phyloP scores from a whole-genome alignment of 1,140 invertebrate species.

The Caenorhabditis brenneri region DNA sequence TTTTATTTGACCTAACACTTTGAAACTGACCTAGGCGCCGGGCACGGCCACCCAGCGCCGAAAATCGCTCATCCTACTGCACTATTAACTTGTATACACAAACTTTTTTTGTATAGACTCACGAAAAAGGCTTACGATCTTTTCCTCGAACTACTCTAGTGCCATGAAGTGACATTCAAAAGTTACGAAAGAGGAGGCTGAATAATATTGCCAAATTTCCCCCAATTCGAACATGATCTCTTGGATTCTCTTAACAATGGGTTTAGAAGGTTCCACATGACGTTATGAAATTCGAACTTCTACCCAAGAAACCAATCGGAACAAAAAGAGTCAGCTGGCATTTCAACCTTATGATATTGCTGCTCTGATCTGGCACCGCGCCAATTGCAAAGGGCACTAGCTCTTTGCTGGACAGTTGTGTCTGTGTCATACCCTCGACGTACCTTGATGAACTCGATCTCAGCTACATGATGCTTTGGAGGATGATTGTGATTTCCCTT shows the following conservation, averaged over 20 bases:
- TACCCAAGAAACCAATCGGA: slow-evolving; percentile 14
- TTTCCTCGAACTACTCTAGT: neutral
- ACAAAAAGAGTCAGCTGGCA: slow-evolving; percentile 37
- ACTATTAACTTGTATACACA: slow-evolving; percentile 27
- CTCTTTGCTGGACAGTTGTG: neutral
- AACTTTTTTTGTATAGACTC: neutral
- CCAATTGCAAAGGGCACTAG: slow-evolving; percentile 33
- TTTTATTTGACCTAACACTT: slow-evolving; percentile 27
- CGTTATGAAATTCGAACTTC: slow-evolving; percentile 39
- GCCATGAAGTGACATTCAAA: slow-evolving; percentile 21
- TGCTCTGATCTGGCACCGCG: slow-evolving; percentile 30
- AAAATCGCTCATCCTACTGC: neutral
- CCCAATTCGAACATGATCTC: neutral
- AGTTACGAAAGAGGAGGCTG: neutral
- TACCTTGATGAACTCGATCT: slow-evolving; percentile 56
- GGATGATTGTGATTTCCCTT: slow-evolving; percentile 53
- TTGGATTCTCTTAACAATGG: neutral
- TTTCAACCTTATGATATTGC: slow-evolving; percentile 28
- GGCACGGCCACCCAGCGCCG: slow-evolving; percentile 18
- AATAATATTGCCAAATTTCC: neutral
- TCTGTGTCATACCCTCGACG: neutral
- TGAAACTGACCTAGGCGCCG: slow-evolving; percentile 20
- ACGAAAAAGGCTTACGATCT: neutral
- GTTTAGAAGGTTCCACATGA: neutral
- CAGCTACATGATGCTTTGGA: slow-evolving; percentile 49